Conservation (phyloP, 2,113 vertebrate genomes). For the Pteruthius melanotis region DNA sequence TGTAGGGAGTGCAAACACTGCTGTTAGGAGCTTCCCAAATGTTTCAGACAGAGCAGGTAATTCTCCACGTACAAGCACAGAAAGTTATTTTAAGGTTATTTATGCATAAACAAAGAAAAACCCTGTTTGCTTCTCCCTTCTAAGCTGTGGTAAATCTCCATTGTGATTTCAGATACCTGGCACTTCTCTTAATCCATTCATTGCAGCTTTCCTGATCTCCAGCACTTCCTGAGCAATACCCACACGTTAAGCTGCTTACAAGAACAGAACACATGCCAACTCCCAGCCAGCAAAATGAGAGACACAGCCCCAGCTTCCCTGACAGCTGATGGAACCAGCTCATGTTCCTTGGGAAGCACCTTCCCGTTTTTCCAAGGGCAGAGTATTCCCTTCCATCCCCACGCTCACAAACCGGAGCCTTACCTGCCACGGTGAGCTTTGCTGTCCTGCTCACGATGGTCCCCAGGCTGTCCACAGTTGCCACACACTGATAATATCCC, state of each 20-base stretch:
- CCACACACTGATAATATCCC: conserved; percentile 94
- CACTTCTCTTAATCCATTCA: not conserved
- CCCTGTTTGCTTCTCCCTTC: not conserved
- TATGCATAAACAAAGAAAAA: not conserved
- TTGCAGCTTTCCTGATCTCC: not conserved
- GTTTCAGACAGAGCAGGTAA: not conserved
- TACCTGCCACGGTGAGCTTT: conserved; percentile 89
- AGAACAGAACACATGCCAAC: not conserved
- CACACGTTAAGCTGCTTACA: not conserved
- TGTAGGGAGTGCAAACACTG: not conserved
- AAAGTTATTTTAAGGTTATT: not conserved
- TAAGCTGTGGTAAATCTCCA: not conserved
- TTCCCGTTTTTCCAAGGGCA: not conserved
- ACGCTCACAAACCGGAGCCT: not conserved
- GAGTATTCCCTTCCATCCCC: rapidly evolving
- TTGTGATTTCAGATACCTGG: not conserved
- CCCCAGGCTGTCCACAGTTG: conserved; percentile 90
- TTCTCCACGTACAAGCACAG: not conserved
- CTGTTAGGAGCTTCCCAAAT: not conserved
- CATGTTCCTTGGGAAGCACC: rapidly evolving
- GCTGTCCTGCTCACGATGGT: conserved; percentile 92
- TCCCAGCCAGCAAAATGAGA: not conserved
- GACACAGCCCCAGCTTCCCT: not conserved
- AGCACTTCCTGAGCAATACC: not conserved
- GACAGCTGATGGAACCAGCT: not conserved